Evolutionary conservation across 2,113 vertebrate species (phyloP), one percentile per base, ranked within the genome.

Genomic region (Poeciliopsis retropinna): DNA sequence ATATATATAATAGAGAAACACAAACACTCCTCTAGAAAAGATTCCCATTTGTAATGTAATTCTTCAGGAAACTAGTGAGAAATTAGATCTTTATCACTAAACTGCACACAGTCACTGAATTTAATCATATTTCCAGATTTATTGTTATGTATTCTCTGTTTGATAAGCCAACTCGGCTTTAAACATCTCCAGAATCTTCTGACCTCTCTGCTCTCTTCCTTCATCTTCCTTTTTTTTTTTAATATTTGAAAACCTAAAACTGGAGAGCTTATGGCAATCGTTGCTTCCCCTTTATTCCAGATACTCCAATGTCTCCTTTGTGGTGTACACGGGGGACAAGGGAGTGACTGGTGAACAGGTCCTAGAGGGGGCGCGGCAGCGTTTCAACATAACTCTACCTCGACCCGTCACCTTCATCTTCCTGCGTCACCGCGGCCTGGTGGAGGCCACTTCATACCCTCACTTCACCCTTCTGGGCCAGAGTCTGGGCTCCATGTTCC

Each of bases 381-480:
- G 96, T 64, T 99, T 99, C 87, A 96, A 96, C 88, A 96, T 99
- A 90, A 94, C 84, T 44, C 90, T 98, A 68, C 91, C 79, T 22
- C 91, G 91, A 32, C 95, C 94, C 0, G 94, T 98, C 77, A 93
- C 91, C 84, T 98, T 99, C 78, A 81, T 97, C 47, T 98, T 98
- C 91, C 92, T 99, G 80, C 92, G 85, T 65, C 95, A 94, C 70
- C 95, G 96, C 3, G 79, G 92, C 29, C 93, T 98, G 34, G 96
- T 99, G 84, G 96, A 98, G 91, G 96, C 97, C 39, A 86, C 84
- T 15, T 91, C 91, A 3, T 99, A 97, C 82, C 96, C 96, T 3
- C 91, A 96, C 90, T 98, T 98, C 84, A 98, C 97, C 66, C 89
- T 99, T 83, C 92, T 99, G 82, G 97, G 97, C 37, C 97, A 99